These are phyloP conservation scores for Pomacea maculata DNA, from an alignment of 1,140 invertebrate species.

Conservation along the genomic window DNA sequence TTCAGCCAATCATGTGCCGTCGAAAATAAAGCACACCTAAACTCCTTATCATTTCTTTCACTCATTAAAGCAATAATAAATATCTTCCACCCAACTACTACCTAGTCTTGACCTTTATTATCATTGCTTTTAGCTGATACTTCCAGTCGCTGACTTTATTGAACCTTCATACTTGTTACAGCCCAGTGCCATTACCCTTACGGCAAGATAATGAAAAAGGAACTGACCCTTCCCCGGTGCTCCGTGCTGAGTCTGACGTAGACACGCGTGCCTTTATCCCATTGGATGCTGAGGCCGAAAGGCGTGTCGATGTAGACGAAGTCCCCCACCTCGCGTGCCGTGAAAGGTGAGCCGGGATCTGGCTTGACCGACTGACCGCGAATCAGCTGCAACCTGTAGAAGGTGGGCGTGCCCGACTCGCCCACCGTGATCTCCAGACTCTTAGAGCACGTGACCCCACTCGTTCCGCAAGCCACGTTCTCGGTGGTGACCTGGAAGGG, in stretches of 20 bases:
- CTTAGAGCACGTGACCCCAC: constrained; percentile 87
- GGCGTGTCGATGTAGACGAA: constrained; percentile 82
- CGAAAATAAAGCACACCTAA: too few relatives aligned
- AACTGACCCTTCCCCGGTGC: constrained; percentile 69
- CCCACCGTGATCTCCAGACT: constrained; percentile 74
- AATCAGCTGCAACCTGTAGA: constrained; percentile 54
- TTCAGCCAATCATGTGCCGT: neutral
- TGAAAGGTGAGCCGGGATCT: constrained; percentile 62
- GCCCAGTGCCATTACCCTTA: too few relatives aligned
- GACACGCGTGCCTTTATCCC: constrained; percentile 85
- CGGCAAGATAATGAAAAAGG: neutral
- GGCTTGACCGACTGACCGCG: constrained; percentile 50
- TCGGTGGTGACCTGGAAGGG: constrained; percentile 64
- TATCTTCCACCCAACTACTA: too few relatives aligned
- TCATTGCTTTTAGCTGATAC: too few relatives aligned
- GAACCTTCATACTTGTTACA: too few relatives aligned
- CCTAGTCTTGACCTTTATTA: too few relatives aligned
- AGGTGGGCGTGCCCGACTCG: constrained; percentile 40
- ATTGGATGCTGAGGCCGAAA: constrained; percentile 81
- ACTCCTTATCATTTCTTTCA: too few relatives aligned
- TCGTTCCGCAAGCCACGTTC: constrained; percentile 85
- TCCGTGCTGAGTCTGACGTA: constrained; percentile 77
- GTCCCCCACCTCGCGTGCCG: constrained; percentile 73
- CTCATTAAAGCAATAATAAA: too few relatives aligned
- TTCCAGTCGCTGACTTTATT: too few relatives aligned